These are phyloP conservation scores for Vespertilio murinus DNA, from an alignment of 2,797 vertebrate genomes.

Conservation along the genomic window DNA sequence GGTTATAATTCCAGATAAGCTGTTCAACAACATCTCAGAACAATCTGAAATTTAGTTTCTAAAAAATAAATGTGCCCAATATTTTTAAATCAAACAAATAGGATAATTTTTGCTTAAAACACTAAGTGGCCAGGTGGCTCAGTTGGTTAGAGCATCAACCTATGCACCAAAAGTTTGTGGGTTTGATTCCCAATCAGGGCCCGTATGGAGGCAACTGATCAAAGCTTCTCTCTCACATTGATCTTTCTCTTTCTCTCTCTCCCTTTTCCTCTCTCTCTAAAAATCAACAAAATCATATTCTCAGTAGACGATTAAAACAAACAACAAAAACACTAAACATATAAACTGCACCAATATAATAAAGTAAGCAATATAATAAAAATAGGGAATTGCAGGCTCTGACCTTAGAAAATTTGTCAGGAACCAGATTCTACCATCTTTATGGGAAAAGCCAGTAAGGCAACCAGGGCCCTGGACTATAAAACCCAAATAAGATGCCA, in stretches of 20 bases:
- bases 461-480: not conserved
- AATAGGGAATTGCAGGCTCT: not conserved
- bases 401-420: conserved; percentile 10
- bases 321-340: not conserved
- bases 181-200: not conserved
- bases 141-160: not conserved
- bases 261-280: not conserved
- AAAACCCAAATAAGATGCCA: conserved; percentile 23
- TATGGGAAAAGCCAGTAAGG: not conserved
- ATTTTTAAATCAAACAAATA: conserved; percentile 40
- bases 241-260: not conserved
- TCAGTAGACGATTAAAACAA: not conserved
- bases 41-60: conserved; percentile 37
- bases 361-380: not conserved
- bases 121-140: not conserved
- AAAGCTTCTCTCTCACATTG: not conserved
- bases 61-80: conserved; percentile 36
- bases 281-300: not conserved
- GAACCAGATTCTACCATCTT: conserved; percentile 22
- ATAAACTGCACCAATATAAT: not conserved
- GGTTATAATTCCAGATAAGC: not conserved
- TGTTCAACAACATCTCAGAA: conserved; percentile 29
- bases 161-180: not conserved
- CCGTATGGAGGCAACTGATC: not conserved
- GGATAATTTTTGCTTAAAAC: conserved; percentile 33